Conservation (phyloP, 2,888 invertebrate genomes). For the Geotrupes spiniger region DNA sequence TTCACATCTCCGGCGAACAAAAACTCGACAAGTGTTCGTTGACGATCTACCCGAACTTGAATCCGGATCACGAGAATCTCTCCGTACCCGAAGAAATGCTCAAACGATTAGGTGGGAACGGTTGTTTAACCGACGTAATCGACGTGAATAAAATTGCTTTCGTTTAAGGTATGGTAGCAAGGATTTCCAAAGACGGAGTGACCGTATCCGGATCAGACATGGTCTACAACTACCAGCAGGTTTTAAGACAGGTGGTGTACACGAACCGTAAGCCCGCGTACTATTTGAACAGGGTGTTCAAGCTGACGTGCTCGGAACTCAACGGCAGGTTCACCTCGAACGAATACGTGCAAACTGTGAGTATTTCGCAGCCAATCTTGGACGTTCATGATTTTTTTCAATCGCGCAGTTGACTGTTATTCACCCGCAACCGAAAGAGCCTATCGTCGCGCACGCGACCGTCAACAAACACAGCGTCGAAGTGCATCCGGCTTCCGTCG, state of each 20-base stretch:
- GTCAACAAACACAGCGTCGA: slow-evolving; percentile 64
- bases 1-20: slow-evolving; percentile 71
- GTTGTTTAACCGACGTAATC: background rate
- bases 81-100: slow-evolving; percentile 72
- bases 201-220: slow-evolving; percentile 75
- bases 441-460: slow-evolving; percentile 61
- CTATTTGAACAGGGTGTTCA: slow-evolving; percentile 92
- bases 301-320: slow-evolving; percentile 90
- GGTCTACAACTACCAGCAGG: slow-evolving; percentile 75
- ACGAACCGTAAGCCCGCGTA: slow-evolving; percentile 96
- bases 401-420: slow-evolving; percentile 76
- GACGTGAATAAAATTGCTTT: background rate
- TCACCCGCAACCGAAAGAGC: slow-evolving; percentile 68
- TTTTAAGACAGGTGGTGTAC: slow-evolving; percentile 81
- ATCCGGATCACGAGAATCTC: slow-evolving; percentile 92
- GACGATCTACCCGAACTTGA: slow-evolving; percentile 90
- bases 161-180: slow-evolving; percentile 56
- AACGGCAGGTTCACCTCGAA: slow-evolving; percentile 93
- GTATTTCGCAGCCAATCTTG: slow-evolving; percentile 28
- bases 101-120: slow-evolving; percentile 60
- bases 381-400: too few relatives aligned
- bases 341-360: slow-evolving; percentile 89
- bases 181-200: slow-evolving; percentile 88
- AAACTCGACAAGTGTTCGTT: slow-evolving; percentile 91
- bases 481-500: slow-evolving; percentile 55